Evolutionary conservation across 2,113 vertebrate genomes (phyloP).

Genomic region (Zosterops hypoxanthus): DNA sequence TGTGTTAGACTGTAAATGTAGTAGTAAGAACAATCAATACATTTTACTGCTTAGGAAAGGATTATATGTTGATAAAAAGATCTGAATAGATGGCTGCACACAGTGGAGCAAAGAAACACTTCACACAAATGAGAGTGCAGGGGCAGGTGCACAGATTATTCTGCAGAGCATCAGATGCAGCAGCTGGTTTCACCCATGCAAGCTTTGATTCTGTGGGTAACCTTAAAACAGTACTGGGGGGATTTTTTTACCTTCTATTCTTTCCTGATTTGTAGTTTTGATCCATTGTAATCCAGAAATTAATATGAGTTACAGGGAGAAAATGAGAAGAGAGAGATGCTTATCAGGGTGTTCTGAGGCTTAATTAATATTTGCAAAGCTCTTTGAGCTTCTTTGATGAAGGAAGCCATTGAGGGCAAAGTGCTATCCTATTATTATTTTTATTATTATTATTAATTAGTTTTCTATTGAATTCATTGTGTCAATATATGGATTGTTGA

Average conservation of each 20-base stretch:
- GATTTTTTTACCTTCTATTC: background rate
- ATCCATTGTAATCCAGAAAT: background rate
- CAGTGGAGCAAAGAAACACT: background rate
- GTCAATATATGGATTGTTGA: background rate
- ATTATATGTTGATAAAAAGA: background rate
- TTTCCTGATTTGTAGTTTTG: background rate
- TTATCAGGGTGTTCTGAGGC: slow-evolving; percentile 13
- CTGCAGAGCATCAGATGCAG: background rate
- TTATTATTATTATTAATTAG: slow-evolving; percentile 49
- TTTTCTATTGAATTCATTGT: slow-evolving; percentile 25
- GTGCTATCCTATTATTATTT: background rate
- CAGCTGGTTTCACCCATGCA: background rate
- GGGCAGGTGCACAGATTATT: background rate
- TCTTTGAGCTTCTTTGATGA: slow-evolving; percentile 29
- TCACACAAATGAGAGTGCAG: background rate
- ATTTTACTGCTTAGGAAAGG: background rate
- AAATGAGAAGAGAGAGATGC: slow-evolving; percentile 24
- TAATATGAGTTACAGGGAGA: background rate
- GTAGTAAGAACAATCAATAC: background rate
- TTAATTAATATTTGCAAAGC: slow-evolving; percentile 56
- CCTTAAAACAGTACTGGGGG: background rate
- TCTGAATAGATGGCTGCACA: background rate
- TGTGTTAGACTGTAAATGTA: background rate
- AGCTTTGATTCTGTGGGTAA: background rate
- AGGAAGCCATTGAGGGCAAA: background rate